Evolutionary conservation across 2,888 invertebrate genomes (phyloP).

Genomic region (Catonia carolina): DNA sequence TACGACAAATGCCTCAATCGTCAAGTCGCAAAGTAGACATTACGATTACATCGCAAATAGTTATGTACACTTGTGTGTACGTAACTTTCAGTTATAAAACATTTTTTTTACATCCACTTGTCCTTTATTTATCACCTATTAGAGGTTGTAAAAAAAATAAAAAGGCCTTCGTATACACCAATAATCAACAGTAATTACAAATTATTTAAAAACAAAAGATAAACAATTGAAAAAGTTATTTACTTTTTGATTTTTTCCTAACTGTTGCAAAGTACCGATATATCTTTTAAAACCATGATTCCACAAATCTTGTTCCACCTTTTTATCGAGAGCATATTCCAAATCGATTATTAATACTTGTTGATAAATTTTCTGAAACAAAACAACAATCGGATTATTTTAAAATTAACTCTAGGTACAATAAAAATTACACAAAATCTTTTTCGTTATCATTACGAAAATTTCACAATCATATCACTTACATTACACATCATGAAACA

Average conservation of each 20-base stretch:
- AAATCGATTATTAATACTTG: slow-evolving; percentile 71
- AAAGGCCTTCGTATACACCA: no score
- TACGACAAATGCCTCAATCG: no score
- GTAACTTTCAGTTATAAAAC: no score
- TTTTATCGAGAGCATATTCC: slow-evolving; percentile 80
- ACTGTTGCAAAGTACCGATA: slow-evolving; percentile 68
- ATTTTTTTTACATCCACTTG: no score
- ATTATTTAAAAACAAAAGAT: no score
- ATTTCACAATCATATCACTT: neutral
- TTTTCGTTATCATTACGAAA: neutral
- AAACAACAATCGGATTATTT: slow-evolving; percentile 30
- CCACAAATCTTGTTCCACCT: slow-evolving; percentile 86
- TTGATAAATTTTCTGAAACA: slow-evolving; percentile 56
- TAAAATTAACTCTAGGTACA: neutral
- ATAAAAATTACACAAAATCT: neutral
- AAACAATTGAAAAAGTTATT: no score
- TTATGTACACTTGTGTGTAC: no score
- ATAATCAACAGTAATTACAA: no score
- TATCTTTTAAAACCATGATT: slow-evolving; percentile 82
- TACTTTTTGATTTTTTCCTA: slow-evolving; percentile 74
- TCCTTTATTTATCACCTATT: no score
- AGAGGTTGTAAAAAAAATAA: no score
- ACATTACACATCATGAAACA: neutral
- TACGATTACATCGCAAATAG: no score
- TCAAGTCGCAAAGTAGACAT: no score